phyloP scores from a whole-genome alignment of 2,113 vertebrate species.

The Rallus limicola region DNA sequence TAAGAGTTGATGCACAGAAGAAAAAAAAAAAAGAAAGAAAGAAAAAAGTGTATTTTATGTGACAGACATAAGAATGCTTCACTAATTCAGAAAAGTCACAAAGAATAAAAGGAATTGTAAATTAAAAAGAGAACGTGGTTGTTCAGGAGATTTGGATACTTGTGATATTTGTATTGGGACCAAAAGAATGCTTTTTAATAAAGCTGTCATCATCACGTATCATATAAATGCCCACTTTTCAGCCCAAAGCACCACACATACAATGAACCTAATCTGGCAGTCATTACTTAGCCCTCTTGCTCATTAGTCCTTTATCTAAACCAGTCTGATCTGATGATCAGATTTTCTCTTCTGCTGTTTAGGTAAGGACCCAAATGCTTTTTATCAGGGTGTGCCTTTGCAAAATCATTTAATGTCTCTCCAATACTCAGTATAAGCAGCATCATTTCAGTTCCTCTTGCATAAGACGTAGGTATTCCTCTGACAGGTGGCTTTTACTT shows the following conservation, averaged over 20 bases:
- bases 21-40: not conserved
- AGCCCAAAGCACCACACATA: slow-evolving; percentile 19
- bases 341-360: not conserved
- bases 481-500: not conserved
- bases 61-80: slow-evolving; percentile 4
- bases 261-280: not conserved
- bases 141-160: slow-evolving; percentile 16
- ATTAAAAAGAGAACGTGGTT: not conserved
- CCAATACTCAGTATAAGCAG: not conserved
- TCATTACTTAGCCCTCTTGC: not conserved
- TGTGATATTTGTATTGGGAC: slow-evolving; percentile 10
- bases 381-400: not conserved
- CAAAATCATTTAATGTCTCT: not conserved
- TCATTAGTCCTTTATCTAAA: slow-evolving; percentile 35
- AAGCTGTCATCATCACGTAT: slow-evolving; percentile 1
- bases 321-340: not conserved
- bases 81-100: not conserved
- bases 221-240: not conserved
- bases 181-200: slow-evolving; percentile 37
- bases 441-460: not conserved
- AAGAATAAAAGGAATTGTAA: slow-evolving; percentile 36
- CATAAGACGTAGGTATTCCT: not conserved
- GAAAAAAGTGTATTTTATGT: not conserved
- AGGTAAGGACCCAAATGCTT: not conserved
- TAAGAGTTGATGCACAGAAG: not conserved